Evolutionary conservation across 1,140 invertebrate species (phyloP).

Genomic region (Anagrus nilaparvatae): DNA sequence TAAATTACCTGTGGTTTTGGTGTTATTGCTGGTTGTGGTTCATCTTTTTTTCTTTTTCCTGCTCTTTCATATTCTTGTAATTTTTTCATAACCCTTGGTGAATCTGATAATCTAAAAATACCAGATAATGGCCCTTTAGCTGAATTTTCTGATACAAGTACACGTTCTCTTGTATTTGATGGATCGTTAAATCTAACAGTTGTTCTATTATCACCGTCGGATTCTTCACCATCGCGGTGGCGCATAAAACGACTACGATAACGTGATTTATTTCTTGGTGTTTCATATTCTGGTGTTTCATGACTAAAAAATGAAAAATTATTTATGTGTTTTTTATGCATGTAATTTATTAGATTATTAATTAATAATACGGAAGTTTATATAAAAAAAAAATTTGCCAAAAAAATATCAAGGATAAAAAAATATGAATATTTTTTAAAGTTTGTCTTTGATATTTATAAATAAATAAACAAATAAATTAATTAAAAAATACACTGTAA

Average conservation of each 20-base stretch:
- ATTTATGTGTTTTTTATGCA: no score
- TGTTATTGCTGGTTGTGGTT: constrained; percentile 37
- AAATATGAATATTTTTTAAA: no score
- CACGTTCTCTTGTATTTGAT: constrained; percentile 47
- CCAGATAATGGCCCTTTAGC: constrained; percentile 80
- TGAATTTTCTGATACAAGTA: constrained; percentile 82
- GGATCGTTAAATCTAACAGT: constrained; percentile 18
- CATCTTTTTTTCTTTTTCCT: constrained; percentile 64
- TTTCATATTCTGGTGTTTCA: constrained; percentile 38
- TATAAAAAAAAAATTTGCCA: not conserved
- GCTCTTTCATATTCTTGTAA: constrained; percentile 68
- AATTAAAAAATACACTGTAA: no score
- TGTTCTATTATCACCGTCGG: constrained; percentile 35
- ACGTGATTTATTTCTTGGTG: constrained; percentile 38
- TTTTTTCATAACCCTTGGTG: constrained; percentile 78
- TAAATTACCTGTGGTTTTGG: constrained; percentile 41
- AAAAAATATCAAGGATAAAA: no score
- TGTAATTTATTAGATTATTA: no score
- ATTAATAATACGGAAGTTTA: not conserved
- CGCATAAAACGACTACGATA: constrained; percentile 50
- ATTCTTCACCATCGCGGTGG: constrained; percentile 41
- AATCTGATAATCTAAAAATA: constrained; percentile 80
- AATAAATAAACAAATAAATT: no score
- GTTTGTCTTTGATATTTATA: no score
- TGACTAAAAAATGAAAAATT: no score